A percentile compares a stretch with the other conserved stretches of the same genome.
phyloP scores from a whole-genome alignment of 2,888 invertebrate genomes.

The Rhodophaea formosa region DNA sequence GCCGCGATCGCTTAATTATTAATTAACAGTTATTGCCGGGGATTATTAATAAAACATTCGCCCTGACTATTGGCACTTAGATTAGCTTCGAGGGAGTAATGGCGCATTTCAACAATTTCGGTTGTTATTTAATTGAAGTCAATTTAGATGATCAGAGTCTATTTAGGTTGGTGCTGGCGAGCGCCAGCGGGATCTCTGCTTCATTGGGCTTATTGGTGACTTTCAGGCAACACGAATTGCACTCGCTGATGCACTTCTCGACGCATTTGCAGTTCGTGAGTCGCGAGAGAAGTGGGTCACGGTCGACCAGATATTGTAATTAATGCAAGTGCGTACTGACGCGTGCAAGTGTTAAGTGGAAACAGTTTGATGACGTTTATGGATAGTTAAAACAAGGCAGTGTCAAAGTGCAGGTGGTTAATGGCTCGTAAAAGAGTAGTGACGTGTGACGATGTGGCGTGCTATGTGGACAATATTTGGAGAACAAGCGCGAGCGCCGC shows the following conservation, averaged over 20 bases:
- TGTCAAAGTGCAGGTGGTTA: constrained; percentile 17
- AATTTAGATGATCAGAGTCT: constrained; percentile 82
- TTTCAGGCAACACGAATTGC: constrained; percentile 81
- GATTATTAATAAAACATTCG: constrained; percentile 80
- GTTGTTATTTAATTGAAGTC: constrained; percentile 82
- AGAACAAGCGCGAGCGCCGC: constrained; percentile 3
- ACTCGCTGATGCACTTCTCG: constrained; percentile 76
- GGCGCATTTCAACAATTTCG: constrained; percentile 82
- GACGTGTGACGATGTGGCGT: constrained; percentile 10
- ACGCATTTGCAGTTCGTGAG: constrained; percentile 60
- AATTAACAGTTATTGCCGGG: constrained; percentile 73
- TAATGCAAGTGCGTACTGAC: background rate
- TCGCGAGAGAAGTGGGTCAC: constrained; percentile 46
- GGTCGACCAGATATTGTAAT: constrained; percentile 26
- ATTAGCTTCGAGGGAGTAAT: constrained; percentile 80
- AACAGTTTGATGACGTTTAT: constrained; percentile 11
- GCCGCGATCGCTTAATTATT: constrained; percentile 71
- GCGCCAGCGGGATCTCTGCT: constrained; percentile 80
- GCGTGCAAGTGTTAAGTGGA: background rate
- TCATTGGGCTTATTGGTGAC: constrained; percentile 82
- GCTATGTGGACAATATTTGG: constrained; percentile 14
- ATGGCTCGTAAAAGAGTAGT: constrained; percentile 5
- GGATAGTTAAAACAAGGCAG: background rate
- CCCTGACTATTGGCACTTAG: constrained; percentile 81
- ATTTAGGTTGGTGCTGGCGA: constrained; percentile 81